Percentiles rank a stretch among this genome's conserved stretches.
phyloP scores from a whole-genome alignment of 2,797 vertebrate genomes.

The Ispidina picta region DNA sequence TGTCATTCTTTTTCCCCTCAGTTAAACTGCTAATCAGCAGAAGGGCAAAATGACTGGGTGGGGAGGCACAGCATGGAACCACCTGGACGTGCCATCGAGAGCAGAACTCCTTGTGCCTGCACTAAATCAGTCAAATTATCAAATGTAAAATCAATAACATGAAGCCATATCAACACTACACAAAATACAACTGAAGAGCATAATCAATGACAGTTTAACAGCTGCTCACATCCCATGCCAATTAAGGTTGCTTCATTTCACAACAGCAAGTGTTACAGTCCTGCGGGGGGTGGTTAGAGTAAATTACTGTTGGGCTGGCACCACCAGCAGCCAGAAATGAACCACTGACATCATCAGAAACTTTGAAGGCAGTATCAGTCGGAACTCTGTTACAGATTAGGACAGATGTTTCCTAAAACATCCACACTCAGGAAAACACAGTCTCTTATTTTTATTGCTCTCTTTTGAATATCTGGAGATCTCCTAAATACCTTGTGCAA shows the following conservation, averaged over 20 bases:
- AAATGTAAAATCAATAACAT: background rate
- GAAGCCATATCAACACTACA: background rate
- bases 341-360: too few species aligned
- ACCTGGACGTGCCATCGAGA: background rate
- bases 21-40: background rate
- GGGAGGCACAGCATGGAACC: background rate
- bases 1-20: background rate
- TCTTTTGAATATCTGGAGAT: background rate
- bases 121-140: background rate
- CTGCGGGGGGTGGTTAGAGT: accelerated
- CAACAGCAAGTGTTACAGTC: accelerated
- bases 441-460: background rate
- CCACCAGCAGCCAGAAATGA: background rate
- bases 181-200: background rate
- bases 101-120: background rate
- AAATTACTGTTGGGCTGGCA: accelerated
- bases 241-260: background rate
- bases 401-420: background rate
- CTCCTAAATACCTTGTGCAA: background rate
- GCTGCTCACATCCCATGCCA: accelerated
- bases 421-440: accelerated
- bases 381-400: background rate
- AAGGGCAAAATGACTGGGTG: background rate
- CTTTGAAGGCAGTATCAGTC: background rate
- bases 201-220: background rate